Conservation (phyloP, 1,140 invertebrate species). For the Zaprionus ornatus region DNA sequence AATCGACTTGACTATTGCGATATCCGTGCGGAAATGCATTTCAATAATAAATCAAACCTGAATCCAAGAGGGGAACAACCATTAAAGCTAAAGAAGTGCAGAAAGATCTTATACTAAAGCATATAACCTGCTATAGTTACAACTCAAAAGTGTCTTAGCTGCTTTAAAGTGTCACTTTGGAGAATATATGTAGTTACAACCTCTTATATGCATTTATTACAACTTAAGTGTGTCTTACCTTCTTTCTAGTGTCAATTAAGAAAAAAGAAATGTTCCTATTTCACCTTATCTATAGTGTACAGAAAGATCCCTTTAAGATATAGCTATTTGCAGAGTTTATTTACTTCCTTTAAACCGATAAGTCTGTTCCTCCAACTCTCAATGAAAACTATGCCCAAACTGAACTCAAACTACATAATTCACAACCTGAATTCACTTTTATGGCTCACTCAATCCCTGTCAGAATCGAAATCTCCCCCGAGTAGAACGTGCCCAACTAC, state of each 20-base stretch:
- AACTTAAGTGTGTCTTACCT: too few relatives aligned
- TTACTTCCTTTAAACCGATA: not conserved
- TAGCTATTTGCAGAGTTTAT: not conserved
- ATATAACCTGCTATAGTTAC: not conserved
- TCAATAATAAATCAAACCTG: slow-evolving; percentile 18
- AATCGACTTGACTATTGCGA: slow-evolving; percentile 44
- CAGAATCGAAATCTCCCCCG: not conserved
- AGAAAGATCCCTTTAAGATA: not conserved
- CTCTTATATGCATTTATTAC: too few relatives aligned
- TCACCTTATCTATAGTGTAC: too few relatives aligned
- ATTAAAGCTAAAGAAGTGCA: not conserved
- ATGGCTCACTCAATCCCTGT: not conserved
- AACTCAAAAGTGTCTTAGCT: too few relatives aligned
- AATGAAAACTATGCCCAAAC: not conserved
- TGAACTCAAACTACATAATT: not conserved
- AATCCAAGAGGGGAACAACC: not conserved
- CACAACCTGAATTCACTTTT: not conserved
- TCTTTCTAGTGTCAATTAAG: too few relatives aligned
- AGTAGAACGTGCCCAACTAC: not conserved
- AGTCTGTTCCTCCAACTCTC: not conserved
- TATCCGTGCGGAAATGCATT: slow-evolving; percentile 32
- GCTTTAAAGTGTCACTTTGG: too few relatives aligned
- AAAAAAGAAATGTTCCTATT: too few relatives aligned
- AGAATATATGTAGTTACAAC: too few relatives aligned
- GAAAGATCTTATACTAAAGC: not conserved